A percentile compares a stretch with the other conserved stretches of the same genome.
These are phyloP conservation scores for Catharus ustulatus DNA, from an alignment of 2,797 vertebrate genomes.

Conservation along the genomic window DNA sequence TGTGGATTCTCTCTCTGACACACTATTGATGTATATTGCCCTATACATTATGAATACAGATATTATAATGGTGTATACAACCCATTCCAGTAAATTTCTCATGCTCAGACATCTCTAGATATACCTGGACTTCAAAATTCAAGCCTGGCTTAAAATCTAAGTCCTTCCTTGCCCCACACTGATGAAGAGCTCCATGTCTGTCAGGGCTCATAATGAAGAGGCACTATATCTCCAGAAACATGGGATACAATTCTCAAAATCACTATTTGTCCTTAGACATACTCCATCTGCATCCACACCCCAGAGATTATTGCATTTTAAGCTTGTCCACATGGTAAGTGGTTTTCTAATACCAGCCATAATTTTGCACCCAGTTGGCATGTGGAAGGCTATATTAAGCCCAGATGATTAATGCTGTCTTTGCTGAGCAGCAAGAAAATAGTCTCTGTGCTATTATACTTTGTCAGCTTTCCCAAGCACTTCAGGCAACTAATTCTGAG, in stretches of 20 bases:
- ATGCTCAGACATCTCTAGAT: background rate
- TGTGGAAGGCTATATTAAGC: slow-evolving; percentile 70
- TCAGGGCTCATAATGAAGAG: slow-evolving; percentile 7
- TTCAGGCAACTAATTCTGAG: slow-evolving; percentile 65
- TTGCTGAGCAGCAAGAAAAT: slow-evolving; percentile 66
- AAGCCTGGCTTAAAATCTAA: background rate
- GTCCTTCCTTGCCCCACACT: background rate
- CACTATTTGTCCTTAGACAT: slow-evolving; percentile 9
- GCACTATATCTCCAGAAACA: background rate
- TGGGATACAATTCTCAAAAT: slow-evolving; percentile 36
- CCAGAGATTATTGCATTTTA: slow-evolving; percentile 51
- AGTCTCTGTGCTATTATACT: slow-evolving; percentile 54
- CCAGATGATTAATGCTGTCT: slow-evolving; percentile 59
- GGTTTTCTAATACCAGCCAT: slow-evolving; percentile 67
- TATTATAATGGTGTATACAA: background rate
- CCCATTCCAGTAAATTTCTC: background rate
- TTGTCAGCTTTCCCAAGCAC: slow-evolving; percentile 65
- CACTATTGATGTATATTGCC: background rate
- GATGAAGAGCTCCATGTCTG: slow-evolving; percentile 6
- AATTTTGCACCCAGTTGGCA: slow-evolving; percentile 68
- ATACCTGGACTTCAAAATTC: background rate
- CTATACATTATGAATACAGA: background rate
- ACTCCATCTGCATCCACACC: slow-evolving; percentile 50
- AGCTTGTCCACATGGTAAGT: slow-evolving; percentile 53
- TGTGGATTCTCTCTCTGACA: background rate